phyloP scores from a whole-genome alignment of 2,797 vertebrate species.

The Falco concolor region DNA sequence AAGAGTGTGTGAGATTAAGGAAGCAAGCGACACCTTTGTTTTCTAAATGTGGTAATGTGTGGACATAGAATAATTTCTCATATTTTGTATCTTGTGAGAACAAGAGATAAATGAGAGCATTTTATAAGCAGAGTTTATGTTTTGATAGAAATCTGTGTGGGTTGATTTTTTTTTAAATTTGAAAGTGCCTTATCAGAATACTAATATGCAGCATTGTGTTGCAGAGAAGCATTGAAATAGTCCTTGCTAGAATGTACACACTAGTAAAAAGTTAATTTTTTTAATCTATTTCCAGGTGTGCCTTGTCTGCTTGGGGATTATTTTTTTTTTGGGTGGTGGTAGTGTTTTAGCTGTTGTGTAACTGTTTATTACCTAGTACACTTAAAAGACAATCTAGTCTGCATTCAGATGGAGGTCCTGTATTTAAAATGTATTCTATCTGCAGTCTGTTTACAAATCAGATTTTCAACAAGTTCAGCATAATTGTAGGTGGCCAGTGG shows the following conservation, averaged over 20 bases:
- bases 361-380: not conserved
- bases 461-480: not conserved
- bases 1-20: conserved; percentile 42
- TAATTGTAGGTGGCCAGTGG: not conserved
- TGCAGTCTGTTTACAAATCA: not conserved
- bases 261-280: not conserved
- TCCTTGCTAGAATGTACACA: not conserved
- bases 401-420: not conserved
- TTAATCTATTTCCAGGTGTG: not conserved
- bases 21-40: not conserved
- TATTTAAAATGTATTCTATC: not conserved
- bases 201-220: not conserved
- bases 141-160: not conserved
- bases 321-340: not conserved
- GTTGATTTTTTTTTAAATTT: conserved; percentile 28
- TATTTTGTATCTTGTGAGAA: conserved; percentile 32
- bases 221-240: not conserved
- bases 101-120: conserved; percentile 27
- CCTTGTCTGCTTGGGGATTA: not conserved
- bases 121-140: conserved; percentile 20
- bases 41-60: not conserved
- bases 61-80: conserved; percentile 24
- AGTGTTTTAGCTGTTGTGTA: not conserved
- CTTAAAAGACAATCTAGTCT: not conserved
- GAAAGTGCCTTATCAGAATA: not conserved